Base-by-base conservation (phyloP, 2,113 vertebrate genomes). In the Urocitellus parryii region DNA sequence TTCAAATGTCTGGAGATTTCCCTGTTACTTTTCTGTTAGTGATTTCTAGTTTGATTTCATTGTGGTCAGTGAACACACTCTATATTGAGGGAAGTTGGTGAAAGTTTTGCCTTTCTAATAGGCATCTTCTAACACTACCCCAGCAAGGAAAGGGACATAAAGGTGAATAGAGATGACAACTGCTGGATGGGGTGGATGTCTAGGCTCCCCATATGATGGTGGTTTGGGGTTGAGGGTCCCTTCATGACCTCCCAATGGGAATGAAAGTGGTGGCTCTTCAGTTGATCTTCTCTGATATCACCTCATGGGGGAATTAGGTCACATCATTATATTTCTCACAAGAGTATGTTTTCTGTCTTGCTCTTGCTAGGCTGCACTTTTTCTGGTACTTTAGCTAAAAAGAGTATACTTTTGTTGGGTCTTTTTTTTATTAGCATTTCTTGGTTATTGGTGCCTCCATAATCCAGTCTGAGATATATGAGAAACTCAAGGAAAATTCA, bases 11-110 rank as follows among this genome's bases (percentile, higher is more conserved):
- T 56, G 18, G 56, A 70, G 81, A 25, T 81, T 87, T 95, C 90
- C 11, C 74, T 77, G 18, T 87, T 85, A 34, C 14, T 13, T 92
- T 92, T 94, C 27, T 90, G 58, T 90, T 86, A 81, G 14, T 87
- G 24, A 95, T 90, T 90, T 96, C 22, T 37, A 48, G 68, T 86
- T 96, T 87, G 76, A 74, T 37, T 82, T 56, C 56, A 17, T 20
- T 56, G 56, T 20, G 56, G 56, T 56, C 56, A 56, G 56, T 56
- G 56, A 56, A 56, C 56, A 56, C 5, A 56, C 56, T 56, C 56
- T 56, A 18, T 56, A 29, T 13, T 78, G 77, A 90, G 73, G 10
- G 37, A 32, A 10, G 51, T 12, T 14, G 24, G 42, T 39, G 17
- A 29, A 72, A 84, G 56, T 51, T 27, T 22, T 56, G 56, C 22